These are phyloP conservation scores for Leptinotarsa juncta DNA, from an alignment of 2,888 invertebrate genomes.

Conservation along the genomic window DNA sequence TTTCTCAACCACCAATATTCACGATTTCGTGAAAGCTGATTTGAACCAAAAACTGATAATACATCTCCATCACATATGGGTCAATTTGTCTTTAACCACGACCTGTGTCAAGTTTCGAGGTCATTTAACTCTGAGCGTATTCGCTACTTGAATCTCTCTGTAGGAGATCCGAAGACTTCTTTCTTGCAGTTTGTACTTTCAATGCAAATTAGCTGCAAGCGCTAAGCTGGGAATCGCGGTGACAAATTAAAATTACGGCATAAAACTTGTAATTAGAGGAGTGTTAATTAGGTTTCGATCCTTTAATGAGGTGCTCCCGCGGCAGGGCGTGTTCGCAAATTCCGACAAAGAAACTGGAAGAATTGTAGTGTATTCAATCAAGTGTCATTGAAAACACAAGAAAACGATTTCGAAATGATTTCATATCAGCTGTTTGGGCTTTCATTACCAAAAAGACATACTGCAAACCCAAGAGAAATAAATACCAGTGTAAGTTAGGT, in stretches of 20 bases:
- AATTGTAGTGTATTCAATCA: background rate
- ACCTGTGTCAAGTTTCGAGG: background rate
- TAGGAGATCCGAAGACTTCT: constrained; percentile 12
- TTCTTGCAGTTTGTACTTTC: constrained; percentile 18
- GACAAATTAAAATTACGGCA: constrained; percentile 41
- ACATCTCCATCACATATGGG: background rate
- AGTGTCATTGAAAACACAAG: no score
- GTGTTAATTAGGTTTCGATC: constrained; percentile 39
- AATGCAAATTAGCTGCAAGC: constrained; percentile 35
- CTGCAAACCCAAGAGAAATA: no score
- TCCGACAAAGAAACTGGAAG: constrained; percentile 28
- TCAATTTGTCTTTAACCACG: background rate
- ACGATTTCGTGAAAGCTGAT: no score
- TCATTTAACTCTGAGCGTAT: background rate
- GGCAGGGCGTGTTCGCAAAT: constrained; percentile 27
- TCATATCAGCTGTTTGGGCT: no score
- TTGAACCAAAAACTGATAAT: no score
- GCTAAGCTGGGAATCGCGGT: constrained; percentile 30
- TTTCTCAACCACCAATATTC: no score
- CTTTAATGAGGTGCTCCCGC: constrained; percentile 37
- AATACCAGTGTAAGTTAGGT: no score
- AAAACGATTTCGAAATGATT: no score
- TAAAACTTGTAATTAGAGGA: constrained; percentile 37
- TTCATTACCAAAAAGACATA: no score
- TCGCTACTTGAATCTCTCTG: constrained; percentile 5